Base-by-base conservation (phyloP, 2,797 vertebrate genomes). In the Esox masquinongy region DNA sequence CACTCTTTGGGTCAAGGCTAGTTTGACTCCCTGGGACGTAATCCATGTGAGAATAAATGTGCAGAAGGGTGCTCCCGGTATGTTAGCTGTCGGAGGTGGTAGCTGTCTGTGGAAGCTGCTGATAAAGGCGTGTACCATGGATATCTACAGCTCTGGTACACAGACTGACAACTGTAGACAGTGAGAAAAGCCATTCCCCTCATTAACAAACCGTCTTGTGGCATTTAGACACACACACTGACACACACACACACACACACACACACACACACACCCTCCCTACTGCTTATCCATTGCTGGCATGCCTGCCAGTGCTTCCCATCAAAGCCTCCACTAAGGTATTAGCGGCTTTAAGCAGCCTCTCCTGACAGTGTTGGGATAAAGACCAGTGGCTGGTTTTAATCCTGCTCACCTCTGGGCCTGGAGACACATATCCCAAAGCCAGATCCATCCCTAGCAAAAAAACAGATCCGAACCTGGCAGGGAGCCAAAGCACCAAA, bases 41-140 rank as follows among this genome's bases (percentile, higher is more conserved):
- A 2, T n/a, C 63, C 51, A 22, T 66, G 59, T 74, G 75, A 70
- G 56, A 74, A 68, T 67, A 56, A 71, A 70, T 61, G 74, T 77
- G 83, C 75, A 71, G 11, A 26, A 59, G 74, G 79, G 80, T 75
- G 82, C 83, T 83, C 75, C 69, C 73, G 73, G 78, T 39, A 39
- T 67, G 31, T 59, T 19, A 5, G 66, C 39, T 47, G 1, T 68
- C 69, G 43, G 74, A 77, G 80, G 74, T 74, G 16, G 31, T 51
- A 49, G 53, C 78, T 77, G 83, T 88, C 79, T 68, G 49, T 3
- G 74, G 64, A 79, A 80, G 84, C 83, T 80, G 73, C 17, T 72
- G 84, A 88, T 88, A 85, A 86, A 73, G 87, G 91, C 29, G 72
- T 66, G 77, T 85, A 85, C 76, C 89, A 90, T 59, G n/a, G 88